Conservation (phyloP, 2,888 invertebrate species). For the Pollenia amentaria region DNA sequence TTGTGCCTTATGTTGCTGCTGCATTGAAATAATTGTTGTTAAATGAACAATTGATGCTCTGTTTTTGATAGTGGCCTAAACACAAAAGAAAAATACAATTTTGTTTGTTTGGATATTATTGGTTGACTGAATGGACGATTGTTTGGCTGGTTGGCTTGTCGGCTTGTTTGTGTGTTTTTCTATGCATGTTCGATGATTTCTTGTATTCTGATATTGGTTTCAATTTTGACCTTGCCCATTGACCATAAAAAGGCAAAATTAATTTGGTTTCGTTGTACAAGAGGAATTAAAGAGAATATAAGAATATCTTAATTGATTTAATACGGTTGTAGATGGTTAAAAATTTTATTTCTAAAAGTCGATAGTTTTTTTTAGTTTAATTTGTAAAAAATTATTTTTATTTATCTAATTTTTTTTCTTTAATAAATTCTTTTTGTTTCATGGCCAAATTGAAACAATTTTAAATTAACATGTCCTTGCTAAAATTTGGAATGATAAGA, state of each 20-base stretch:
- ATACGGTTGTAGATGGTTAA: not conserved
- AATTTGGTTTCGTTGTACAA: slow-evolving; percentile 45
- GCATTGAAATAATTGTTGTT: slow-evolving; percentile 58
- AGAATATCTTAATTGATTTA: slow-evolving; percentile 33
- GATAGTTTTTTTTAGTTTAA: not conserved
- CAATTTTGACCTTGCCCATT: slow-evolving; percentile 70
- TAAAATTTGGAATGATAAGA: too few relatives aligned
- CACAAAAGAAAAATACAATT: slow-evolving; percentile 34
- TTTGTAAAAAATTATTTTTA: not conserved
- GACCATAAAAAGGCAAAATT: slow-evolving; percentile 67
- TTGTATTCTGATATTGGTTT: slow-evolving; percentile 59
- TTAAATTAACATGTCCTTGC: too few relatives aligned
- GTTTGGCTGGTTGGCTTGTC: slow-evolving; percentile 31
- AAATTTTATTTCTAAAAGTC: not conserved
- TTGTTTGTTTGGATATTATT: slow-evolving; percentile 48
- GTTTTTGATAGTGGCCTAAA: slow-evolving; percentile 69
- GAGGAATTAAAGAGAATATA: not conserved
- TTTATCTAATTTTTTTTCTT: too few relatives aligned
- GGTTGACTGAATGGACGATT: slow-evolving; percentile 34
- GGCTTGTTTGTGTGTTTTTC: slow-evolving; percentile 54
- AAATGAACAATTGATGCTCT: slow-evolving; percentile 72
- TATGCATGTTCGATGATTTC: slow-evolving; percentile 55
- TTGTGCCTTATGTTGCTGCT: slow-evolving; percentile 63
- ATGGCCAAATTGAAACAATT: too few relatives aligned
- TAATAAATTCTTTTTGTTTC: too few relatives aligned